Base-by-base conservation (phyloP, 2,888 invertebrate genomes). In the Nymphalis c-album region DNA sequence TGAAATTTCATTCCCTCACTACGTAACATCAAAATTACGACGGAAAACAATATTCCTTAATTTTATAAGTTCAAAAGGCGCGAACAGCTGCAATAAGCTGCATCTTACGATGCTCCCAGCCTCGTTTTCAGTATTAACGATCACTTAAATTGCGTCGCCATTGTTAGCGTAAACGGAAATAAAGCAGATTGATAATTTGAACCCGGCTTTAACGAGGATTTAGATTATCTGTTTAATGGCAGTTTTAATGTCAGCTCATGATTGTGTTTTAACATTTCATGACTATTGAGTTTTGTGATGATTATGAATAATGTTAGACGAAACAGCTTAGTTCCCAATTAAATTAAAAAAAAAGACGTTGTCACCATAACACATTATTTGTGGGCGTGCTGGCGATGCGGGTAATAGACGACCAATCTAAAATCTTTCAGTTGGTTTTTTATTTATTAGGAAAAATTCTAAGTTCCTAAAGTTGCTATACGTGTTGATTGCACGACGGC, bases 11-110 rank as follows among this genome's bases (percentile, higher is more conserved):
- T 64, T 71, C 71, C 68, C 60, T 65, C 60, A 45, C 22, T 60
- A 64, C 51, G 67, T 40, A 40, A 40, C 78, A 71, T 55, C 47
- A 60, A 85, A 85, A 88, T 84, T 82, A 79, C 83, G 72, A 74
- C 75, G 78, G 82, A 83, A 84, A 86, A 88, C 85, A 88, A 86
- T 87, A 88, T 85, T 77, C 77, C 79, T 79, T 88, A 88, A 88
- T 88, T 87, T 87, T 84, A 87, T 88, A 84, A 88, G 85, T 84
- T 85, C 78, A 74, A 76, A 80, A 82, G 80, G 80, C 64, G 78
- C 73, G 75, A 80, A 74, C 73, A 72, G 71, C 73, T 79, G 85
- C 88, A 88, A 87, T 88, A 88, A 86, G 84, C 84, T 77, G 71
- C 73, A 76, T 75, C 73, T 74, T 73, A 73, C 77, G 78, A 74